Evolutionary conservation across 2,888 invertebrate species (phyloP).

Genomic region (Melieria picta): DNA sequence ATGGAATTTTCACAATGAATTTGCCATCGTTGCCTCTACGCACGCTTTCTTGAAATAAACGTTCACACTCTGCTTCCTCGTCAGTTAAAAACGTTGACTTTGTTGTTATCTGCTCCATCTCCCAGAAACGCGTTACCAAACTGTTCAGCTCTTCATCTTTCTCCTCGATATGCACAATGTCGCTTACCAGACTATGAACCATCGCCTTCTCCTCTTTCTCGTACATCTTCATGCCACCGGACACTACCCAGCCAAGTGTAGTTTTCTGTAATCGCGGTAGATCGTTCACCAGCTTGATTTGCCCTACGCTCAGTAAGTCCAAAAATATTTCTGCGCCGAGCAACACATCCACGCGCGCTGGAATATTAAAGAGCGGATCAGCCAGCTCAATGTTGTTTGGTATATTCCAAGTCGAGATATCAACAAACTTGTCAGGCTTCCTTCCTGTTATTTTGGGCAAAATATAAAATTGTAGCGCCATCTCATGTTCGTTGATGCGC

Average conservation of each 20-base stretch:
- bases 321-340: conserved; percentile 24
- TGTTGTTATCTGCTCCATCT: conserved; percentile 5
- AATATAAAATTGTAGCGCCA: neutral
- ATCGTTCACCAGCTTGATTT: conserved; percentile 1
- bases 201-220: neutral
- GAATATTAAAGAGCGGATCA: conserved; percentile 4
- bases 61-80: conserved; percentile 24
- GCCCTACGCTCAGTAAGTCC: conserved; percentile 18
- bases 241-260: conserved; percentile 23
- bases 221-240: neutral
- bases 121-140: conserved; percentile 15
- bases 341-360: conserved; percentile 20
- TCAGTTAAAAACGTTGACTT: conserved; percentile 18
- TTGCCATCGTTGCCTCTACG: conserved; percentile 11
- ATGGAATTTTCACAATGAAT: conserved; percentile 30
- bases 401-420: conserved; percentile 10
- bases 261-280: conserved; percentile 7
- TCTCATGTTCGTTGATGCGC: neutral
- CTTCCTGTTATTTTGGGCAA: neutral
- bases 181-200: conserved; percentile 1
- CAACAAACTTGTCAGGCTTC: neutral
- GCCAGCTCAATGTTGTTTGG: conserved; percentile 9
- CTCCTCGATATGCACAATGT: neutral
- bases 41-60: conserved; percentile 18
- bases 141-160: neutral